phyloP scores from a whole-genome alignment of 2,888 invertebrate species.

The Liopterus haemorrhoidalis region DNA sequence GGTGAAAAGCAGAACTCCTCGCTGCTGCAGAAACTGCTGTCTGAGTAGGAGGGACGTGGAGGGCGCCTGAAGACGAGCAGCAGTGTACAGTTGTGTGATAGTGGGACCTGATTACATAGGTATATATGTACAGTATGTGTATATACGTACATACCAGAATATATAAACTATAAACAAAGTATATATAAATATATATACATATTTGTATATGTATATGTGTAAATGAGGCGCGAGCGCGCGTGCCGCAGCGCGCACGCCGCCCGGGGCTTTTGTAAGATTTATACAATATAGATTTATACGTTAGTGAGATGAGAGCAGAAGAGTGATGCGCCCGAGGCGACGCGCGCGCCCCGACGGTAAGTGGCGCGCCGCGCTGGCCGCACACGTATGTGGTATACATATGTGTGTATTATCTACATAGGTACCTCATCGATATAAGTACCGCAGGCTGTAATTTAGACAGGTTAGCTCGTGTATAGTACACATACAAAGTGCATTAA shows the following conservation, averaged over 20 bases:
- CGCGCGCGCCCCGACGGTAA: no score
- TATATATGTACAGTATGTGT: constrained; percentile 15
- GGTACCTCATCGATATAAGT: constrained; percentile 46
- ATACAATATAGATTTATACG: no score
- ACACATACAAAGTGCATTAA: constrained; percentile 43
- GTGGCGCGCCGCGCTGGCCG: no score
- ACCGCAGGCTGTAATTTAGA: constrained; percentile 49
- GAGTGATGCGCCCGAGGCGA: no score
- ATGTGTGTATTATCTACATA: constrained; percentile 40
- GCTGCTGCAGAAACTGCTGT: constrained; percentile 78
- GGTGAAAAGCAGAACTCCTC: constrained; percentile 70
- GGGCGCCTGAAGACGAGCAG: constrained; percentile 21
- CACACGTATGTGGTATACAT: constrained; percentile 21
- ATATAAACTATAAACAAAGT: constrained; percentile 27
- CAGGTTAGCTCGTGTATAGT: constrained; percentile 45
- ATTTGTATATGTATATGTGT: no score
- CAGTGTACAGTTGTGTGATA: constrained; percentile 20
- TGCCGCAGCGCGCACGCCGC: no score
- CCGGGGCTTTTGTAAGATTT: no score
- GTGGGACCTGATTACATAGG: constrained; percentile 21
- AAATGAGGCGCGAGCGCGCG: no score
- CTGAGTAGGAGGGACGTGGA: constrained; percentile 70
- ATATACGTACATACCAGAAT: no score
- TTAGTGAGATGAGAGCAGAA: no score
- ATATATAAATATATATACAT: constrained; percentile 34